phyloP scores from a whole-genome alignment of 2,888 invertebrate genomes.

The Epinotia demarniana region DNA sequence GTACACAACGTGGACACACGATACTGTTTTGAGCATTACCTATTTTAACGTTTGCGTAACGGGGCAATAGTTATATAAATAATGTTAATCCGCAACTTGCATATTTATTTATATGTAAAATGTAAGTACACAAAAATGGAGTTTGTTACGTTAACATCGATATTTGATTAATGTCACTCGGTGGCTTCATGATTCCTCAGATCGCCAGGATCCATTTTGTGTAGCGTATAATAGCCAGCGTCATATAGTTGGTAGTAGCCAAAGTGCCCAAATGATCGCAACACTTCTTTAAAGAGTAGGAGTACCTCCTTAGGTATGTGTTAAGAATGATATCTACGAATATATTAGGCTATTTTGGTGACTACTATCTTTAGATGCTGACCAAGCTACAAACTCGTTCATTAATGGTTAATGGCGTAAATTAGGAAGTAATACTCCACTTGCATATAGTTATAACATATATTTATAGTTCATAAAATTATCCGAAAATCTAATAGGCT shows the following conservation, averaged over 20 bases:
- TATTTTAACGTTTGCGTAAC: conserved; percentile 16
- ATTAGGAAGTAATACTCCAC: conserved; percentile 64
- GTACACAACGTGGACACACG: not conserved
- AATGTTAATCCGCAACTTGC: conserved; percentile 33
- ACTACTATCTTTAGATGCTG: too few species aligned
- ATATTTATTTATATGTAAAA: conserved; percentile 34
- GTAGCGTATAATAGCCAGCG: conserved; percentile 39
- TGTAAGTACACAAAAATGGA: conserved; percentile 28
- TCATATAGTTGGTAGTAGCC: too few species aligned
- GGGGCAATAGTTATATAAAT: conserved; percentile 32
- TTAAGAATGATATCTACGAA: too few species aligned
- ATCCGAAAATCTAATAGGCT: conserved; percentile 53
- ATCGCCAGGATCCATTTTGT: conserved; percentile 26
- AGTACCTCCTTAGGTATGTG: too few species aligned
- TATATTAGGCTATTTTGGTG: too few species aligned
- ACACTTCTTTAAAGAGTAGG: too few species aligned
- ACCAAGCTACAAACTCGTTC: conserved; percentile 49
- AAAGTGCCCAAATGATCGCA: too few species aligned
- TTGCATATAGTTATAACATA: conserved; percentile 56
- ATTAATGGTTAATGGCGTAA: conserved; percentile 54
- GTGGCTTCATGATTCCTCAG: not conserved
- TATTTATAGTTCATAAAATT: conserved; percentile 57
- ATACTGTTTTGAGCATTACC: not conserved
- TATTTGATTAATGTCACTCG: not conserved
- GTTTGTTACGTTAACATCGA: conserved; percentile 17